Conservation (phyloP, 2,113 vertebrate genomes). For the Xenopus tropicalis region DNA sequence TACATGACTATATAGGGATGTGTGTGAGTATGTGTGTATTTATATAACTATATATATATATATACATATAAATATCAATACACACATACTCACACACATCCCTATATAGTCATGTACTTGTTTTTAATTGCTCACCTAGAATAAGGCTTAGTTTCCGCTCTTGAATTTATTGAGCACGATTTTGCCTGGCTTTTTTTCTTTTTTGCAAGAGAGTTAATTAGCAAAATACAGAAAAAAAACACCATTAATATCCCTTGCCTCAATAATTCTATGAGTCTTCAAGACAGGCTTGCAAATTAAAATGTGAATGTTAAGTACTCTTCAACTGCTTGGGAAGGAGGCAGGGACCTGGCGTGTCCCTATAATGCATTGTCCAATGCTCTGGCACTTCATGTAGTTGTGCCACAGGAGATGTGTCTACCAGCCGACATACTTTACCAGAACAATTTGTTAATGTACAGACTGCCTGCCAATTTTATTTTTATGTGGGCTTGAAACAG, state of each 20-base stretch:
- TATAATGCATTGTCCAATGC: background rate
- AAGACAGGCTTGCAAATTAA: conserved; percentile 40
- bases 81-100: too few species aligned
- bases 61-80: too few species aligned
- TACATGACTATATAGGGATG: too few species aligned
- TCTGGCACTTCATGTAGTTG: background rate
- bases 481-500: too few species aligned
- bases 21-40: too few species aligned
- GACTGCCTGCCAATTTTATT: too few species aligned
- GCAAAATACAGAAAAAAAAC: conserved; percentile 31
- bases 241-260: conserved; percentile 29
- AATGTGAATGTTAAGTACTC: conserved; percentile 42
- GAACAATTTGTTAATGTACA: too few species aligned
- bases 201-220: conserved; percentile 27
- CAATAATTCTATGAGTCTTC: conserved; percentile 30
- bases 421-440: too few species aligned
- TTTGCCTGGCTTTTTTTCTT: conserved; percentile 15
- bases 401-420: too few species aligned
- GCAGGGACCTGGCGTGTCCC: conserved; percentile 15
- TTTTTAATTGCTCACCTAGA: too few species aligned
- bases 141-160: background rate
- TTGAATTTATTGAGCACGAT: conserved; percentile 21
- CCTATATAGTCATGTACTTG: too few species aligned
- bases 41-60: too few species aligned
- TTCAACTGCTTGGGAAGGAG: conserved; percentile 32